Base-by-base conservation (phyloP, 1,140 invertebrate species). In the Trachymyrmex septentrionalis region DNA sequence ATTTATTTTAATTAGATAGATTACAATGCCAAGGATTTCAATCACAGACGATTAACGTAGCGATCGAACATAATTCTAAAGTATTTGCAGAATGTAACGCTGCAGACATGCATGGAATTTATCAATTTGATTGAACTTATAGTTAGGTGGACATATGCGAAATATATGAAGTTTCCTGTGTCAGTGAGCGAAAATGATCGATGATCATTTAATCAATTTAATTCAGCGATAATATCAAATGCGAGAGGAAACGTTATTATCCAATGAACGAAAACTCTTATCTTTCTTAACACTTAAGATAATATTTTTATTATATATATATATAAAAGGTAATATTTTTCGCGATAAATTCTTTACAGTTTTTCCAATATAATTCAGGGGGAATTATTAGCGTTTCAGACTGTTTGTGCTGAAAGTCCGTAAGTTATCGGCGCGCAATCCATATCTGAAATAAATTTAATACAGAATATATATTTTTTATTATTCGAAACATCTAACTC, bases 61-160 rank as follows among this genome's bases (percentile, higher is more conserved):
- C 27, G 44, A 61, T 84, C 21, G 38, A 30, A 61, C 19, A 48
- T 82, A 84, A 82, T 82, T 82, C 44, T 38, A 73, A 84, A 75
- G 57, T 75, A 84, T 84, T 84, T 84, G 69, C 16, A 75, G 67
- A 84, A 84, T 75, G 69, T 50, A 75, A 61, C 10, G 12, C 66
- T 57, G 66, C 48, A 21, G 24, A 73, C 67, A 75, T 48, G 53
- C 19, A 48, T 4, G 80, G 80, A 84, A 84, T 84, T 84, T 75
- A 84, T 61, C 69, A 84, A 84, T 84, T 73, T 30, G 55, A 84
- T 84, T 38, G 10, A 84, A 84, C 69, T 75, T 73, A 61, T 63
- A 75, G 19, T 73, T 75, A 10, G 4, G 4, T 34, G 16, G 50
- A 71, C 53, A 57, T 64, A 77, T 34, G n/a, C 14, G 4, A 24